Base-by-base conservation (phyloP, 2,888 invertebrate species). In the Hylaea fasciaria region DNA sequence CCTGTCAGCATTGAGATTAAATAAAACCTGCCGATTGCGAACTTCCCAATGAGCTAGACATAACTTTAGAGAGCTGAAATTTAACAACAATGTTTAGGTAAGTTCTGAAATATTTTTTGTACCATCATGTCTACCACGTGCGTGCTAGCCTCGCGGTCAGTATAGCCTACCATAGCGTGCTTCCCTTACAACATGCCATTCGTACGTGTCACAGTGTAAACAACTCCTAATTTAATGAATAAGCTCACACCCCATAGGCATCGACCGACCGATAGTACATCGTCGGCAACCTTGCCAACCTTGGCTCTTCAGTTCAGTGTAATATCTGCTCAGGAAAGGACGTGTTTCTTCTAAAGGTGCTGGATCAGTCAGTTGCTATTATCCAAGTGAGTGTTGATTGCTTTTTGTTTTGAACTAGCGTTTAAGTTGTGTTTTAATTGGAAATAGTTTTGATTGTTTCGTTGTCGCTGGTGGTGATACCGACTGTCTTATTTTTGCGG, bases 241-340 rank as follows among this genome's bases (percentile, higher is more conserved):
- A 49, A 39, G n/a, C 49, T 49, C n/a, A 22, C 13, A 9, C 49
- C 49, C 39, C 28, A 39, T 40, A 28, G 39, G 22, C 49, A 39
- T 39, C 49, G 49, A 49, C 49, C 39, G 12, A 9, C 32, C 32
- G 32, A 32, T 8, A 32, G 32, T 32, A 32, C 7, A 32, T 40
- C n/a, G n/a, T n/a, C n/a, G n/a, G n/a, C n/a, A n/a, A n/a, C n/a
- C n/a, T n/a, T n/a, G n/a, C n/a, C n/a, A 92, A 93, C 0, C 89
- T 91, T 0, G 76, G 83, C 0, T 85, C 90, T 0, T 65, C 82
- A 48, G 82, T 49, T 49, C 22, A 13, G 39, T 49, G 22, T n/a
- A 2, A 49, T 17, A 9, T 49, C 39, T 22, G n/a, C 12, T 39
- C 49, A 2, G n/a, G 22, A 22, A n/a, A 39, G 39, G 49, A 49